Base-by-base conservation (phyloP, 1,140 invertebrate species). In the Oncopodura yosiiana region DNA sequence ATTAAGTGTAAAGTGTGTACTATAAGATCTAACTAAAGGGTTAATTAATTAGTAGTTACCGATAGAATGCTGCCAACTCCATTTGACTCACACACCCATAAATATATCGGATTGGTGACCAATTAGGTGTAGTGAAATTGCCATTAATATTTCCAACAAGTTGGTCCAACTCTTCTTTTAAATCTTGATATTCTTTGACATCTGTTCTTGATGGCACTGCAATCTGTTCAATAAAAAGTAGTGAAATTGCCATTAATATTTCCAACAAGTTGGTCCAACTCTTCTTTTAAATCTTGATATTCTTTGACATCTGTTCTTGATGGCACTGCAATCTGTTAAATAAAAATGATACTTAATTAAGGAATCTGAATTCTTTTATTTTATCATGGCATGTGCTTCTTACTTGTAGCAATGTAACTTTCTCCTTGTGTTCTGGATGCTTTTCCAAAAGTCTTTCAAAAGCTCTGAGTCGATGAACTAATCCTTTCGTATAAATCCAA, bases 111-210 rank as follows among this genome's bases (percentile, higher is more conserved):
- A 92, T 91, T 0, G 87, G 88, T 1, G 86, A 87, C 87, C 87
- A 91, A 67, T 87, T 90, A 1, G 87, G 84, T 1, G 84, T 88
- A 1, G 86, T 87, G 65, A 90, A 90, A 16, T 81, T 77, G 21
- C 87, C 87, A 66, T 90, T 92, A 36, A 92, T 90, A 39, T 81
- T 76, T 21, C 87, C 88, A 46, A 92, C 86, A 29, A 91, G 67
- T 67, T 91, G 86, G 69, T 93, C 87, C 70, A 92, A 86, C 67
- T 92, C 87, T 65, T 91, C 84, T 65, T 92, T 92, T 41, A 93
- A 72, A 60, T 92, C 87, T 64, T 89, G 84, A 65, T 93, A 93
- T 67, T 91, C 87, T 63, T 86, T 84, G 0, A 93, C 87, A 64
- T 92, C 88, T 0, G 86, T 91, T 60, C 88, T 74, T 0, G 87